Conservation (phyloP, 2,113 vertebrate species). For the Phalacrocorax carbo region DNA sequence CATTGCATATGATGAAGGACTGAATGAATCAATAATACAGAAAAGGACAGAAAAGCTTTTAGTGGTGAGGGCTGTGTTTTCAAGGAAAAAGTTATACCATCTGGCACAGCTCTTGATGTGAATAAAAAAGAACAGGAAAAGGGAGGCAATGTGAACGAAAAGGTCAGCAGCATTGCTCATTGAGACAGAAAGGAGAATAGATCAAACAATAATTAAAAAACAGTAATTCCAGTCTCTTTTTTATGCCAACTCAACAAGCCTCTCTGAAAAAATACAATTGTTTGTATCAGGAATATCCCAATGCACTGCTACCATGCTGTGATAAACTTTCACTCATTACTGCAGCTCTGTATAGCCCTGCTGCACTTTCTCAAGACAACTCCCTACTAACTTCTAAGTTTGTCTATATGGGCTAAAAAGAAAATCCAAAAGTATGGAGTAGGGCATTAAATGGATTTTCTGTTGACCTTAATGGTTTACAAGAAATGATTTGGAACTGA, state of each 20-base stretch:
- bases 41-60: not conserved
- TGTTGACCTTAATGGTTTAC: not conserved
- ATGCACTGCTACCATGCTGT: not conserved
- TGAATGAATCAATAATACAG: slow-evolving; percentile 36
- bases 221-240: not conserved
- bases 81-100: not conserved
- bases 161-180: not conserved
- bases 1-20: not conserved
- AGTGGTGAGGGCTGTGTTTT: not conserved
- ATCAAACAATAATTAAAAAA: not conserved
- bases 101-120: not conserved
- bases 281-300: not conserved
- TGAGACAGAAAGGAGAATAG: not conserved
- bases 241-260: not conserved
- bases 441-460: not conserved
- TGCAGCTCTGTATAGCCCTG: not conserved
- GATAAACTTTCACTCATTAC: not conserved
- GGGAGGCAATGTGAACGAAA: not conserved
- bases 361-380: not conserved
- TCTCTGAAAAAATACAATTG: not conserved
- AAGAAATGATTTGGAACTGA: not conserved
- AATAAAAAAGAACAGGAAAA: not conserved
- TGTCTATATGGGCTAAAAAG: not conserved
- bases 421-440: not conserved
- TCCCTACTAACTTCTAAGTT: not conserved